Conservation (phyloP, 2,888 invertebrate species). For the Mechanitis messenoides region DNA sequence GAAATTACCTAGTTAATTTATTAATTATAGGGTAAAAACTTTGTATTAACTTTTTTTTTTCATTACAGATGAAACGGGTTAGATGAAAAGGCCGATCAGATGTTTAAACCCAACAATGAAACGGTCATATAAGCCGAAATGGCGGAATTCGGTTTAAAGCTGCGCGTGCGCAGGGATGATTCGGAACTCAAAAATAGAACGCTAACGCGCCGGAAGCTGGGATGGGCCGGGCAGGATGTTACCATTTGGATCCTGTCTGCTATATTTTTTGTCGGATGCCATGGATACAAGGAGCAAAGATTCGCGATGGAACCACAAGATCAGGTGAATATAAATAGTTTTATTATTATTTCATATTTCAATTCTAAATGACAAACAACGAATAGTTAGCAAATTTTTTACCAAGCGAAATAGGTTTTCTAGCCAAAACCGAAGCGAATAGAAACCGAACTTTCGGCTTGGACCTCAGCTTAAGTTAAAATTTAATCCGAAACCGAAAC, state of each 20-base stretch:
- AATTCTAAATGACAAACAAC: too few species aligned
- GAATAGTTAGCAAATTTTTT: too few species aligned
- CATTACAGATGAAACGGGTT: constrained; percentile 30
- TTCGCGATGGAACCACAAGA: constrained; percentile 79
- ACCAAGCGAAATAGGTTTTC: too few species aligned
- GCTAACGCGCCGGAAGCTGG: constrained; percentile 49
- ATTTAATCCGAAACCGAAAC: too few species aligned
- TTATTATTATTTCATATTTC: neutral
- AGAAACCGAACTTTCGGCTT: too few species aligned
- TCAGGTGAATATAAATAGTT: constrained; percentile 47
- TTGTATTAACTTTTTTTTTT: constrained; percentile 8
- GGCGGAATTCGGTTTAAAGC: constrained; percentile 53
- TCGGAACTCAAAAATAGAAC: constrained; percentile 58
- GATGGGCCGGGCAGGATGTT: constrained; percentile 47
- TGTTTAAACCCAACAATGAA: constrained; percentile 52
- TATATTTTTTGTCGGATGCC: constrained; percentile 50
- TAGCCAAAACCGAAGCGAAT: too few species aligned
- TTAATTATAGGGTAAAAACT: too few species aligned
- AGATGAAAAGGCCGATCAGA: constrained; percentile 28
- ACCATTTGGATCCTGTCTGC: constrained; percentile 51
- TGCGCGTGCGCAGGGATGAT: constrained; percentile 52
- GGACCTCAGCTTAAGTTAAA: too few species aligned
- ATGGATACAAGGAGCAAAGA: constrained; percentile 81
- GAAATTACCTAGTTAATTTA: too few species aligned
- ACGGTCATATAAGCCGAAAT: constrained; percentile 53